A percentile compares a stretch with the other conserved stretches of the same genome.
Evolutionary conservation across 2,888 invertebrate species (phyloP).

Genomic region (Osmoderma eremita): DNA sequence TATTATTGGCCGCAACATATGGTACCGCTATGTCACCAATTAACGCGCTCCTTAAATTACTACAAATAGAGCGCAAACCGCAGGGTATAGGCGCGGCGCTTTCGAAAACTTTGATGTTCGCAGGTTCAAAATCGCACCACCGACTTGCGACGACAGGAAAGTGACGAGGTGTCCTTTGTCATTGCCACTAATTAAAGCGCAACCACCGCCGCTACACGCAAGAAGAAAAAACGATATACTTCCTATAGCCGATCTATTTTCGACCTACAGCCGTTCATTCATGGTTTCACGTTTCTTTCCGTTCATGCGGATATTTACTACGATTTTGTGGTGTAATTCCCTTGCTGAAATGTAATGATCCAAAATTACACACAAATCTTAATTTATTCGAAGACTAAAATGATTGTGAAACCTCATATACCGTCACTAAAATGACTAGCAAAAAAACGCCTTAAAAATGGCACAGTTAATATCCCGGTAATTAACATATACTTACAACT

Average conservation of each 20-base stretch:
- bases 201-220: constrained; percentile 25
- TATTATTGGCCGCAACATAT: constrained; percentile 17
- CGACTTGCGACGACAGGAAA: constrained; percentile 25
- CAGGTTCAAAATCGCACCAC: constrained; percentile 30
- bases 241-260: constrained; percentile 33
- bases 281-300: constrained; percentile 8
- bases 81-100: constrained; percentile 7
- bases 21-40: constrained; percentile 24
- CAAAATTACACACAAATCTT: too few species aligned
- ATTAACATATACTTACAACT: too few species aligned
- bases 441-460: too few species aligned
- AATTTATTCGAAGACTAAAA: too few species aligned
- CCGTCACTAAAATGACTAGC: too few species aligned
- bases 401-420: too few species aligned
- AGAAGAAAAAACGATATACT: constrained; percentile 36
- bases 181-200: constrained; percentile 40
- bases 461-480: too few species aligned
- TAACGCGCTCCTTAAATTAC: constrained; percentile 35
- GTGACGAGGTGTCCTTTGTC: constrained; percentile 41
- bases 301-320: too few species aligned
- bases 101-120: constrained; percentile 35
- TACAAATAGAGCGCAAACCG: constrained; percentile 32
- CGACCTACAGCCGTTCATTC: constrained; percentile 22
- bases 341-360: too few species aligned
- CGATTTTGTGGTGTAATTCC: too few species aligned